Base-by-base conservation (phyloP, 2,888 invertebrate species). In the Allygus modestus region DNA sequence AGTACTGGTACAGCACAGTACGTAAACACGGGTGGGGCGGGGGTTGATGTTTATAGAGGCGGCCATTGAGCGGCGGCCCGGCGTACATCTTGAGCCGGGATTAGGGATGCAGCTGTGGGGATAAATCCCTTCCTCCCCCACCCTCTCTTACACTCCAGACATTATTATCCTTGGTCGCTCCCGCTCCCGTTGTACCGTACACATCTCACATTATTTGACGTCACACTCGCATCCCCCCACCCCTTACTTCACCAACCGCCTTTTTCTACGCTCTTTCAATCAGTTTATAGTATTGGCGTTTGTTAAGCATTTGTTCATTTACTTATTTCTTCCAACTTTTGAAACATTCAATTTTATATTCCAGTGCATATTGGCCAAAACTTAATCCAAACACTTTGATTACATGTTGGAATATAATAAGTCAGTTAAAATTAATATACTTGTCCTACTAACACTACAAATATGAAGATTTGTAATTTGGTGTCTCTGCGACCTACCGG, bases 31-130 rank as follows among this genome's bases (percentile, higher is more conserved):
- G 33, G 31, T 7, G 33, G 69, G 41, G 71, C 20, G 20, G 71
- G 65, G 28, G 28, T 2, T n/a, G n/a, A n/a, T 65, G 73, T 73
- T 73, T 73, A 73, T 33, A 37, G 20, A n/a, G 41, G 77, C 77
- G 51, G 77, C 77, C 77, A 77, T 77, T 77, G 77, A 77, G 77
- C 41, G 77, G 51, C n/a, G 69, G 69, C 11, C 9, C 41, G 28
- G 43, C 41, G 73, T 43, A 46, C 77, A 51, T 77, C 77, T 77
- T 77, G 77, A 77, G 77, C 77, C 77, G 46, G 77, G 77, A 77
- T 77, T 77, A 77, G 77, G 77, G 77, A 77, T 77, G 77, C 77
- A 77, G 77, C 77, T 77, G 73, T 73, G 43, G 73, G 77, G 77
- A 77, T 77, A 77, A 77, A 77, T 77, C 77, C 77, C 77, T 77